Evolutionary conservation across 1,140 invertebrate genomes (phyloP).

Genomic region (Pseudachorutes palmiensis): DNA sequence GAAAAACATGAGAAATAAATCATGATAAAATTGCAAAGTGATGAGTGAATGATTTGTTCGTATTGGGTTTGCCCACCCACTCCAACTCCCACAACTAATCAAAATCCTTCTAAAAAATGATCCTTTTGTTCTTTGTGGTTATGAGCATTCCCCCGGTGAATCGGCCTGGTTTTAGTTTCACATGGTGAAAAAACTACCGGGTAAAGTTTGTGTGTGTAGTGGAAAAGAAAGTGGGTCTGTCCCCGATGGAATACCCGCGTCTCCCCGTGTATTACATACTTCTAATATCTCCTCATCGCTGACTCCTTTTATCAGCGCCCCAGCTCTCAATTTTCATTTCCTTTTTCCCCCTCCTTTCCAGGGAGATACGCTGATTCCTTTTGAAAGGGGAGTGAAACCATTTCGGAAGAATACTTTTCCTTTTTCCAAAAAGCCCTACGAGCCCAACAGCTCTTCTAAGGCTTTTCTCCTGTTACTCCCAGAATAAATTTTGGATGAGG

Average conservation of each 20-base stretch:
- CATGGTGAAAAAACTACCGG: too few relatives aligned
- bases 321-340: not conserved
- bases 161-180: too few relatives aligned
- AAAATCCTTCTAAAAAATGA: too few relatives aligned
- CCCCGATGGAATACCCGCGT: not conserved
- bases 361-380: not conserved
- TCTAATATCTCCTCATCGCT: not conserved
- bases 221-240: too few relatives aligned
- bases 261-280: not conserved
- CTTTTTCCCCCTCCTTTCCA: not conserved
- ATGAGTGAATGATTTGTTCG: too few relatives aligned
- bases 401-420: not conserved
- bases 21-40: too few relatives aligned
- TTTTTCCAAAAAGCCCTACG: not conserved
- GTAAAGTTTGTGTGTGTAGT: too few relatives aligned
- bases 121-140: not conserved
- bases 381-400: not conserved
- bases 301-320: too few relatives aligned
- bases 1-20: too few relatives aligned
- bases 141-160: not conserved
- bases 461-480: too few relatives aligned
- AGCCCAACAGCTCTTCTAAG: not conserved
- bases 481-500: not conserved
- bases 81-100: too few relatives aligned
- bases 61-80: too few relatives aligned